Conservation (phyloP, 2,113 vertebrate species). For the Typhlomys cinereus region DNA sequence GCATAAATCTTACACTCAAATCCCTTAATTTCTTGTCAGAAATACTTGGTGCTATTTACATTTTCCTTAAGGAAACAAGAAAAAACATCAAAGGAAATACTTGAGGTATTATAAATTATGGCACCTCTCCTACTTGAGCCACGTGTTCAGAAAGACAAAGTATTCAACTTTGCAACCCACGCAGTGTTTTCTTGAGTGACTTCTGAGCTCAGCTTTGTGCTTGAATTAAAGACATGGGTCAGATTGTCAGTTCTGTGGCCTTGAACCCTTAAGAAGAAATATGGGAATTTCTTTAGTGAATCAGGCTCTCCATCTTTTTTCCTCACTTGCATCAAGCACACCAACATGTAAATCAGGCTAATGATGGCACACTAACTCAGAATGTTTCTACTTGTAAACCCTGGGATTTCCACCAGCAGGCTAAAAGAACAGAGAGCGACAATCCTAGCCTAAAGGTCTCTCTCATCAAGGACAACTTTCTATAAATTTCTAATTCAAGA, state of each 20-base stretch:
- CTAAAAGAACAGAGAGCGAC: neutral
- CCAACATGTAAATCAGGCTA: neutral
- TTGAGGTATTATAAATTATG: neutral
- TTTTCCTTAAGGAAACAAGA: neutral
- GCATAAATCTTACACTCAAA: conserved; percentile 4
- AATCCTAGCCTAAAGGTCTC: neutral
- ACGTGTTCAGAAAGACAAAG: conserved; percentile 5
- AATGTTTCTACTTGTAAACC: neutral
- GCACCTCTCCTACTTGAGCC: neutral
- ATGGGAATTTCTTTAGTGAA: neutral
- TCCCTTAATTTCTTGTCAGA: neutral
- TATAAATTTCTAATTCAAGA: neutral
- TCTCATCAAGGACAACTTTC: neutral
- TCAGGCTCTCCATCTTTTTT: neutral
- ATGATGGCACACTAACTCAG: neutral
- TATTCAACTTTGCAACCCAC: neutral
- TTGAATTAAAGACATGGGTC: neutral
- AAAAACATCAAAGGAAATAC: neutral
- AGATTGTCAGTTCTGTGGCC: neutral
- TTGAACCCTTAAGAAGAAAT: neutral
- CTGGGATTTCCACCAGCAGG: neutral
- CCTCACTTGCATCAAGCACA: neutral
- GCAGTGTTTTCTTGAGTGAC: neutral
- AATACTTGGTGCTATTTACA: neutral
- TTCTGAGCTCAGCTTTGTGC: neutral